phyloP scores from a whole-genome alignment of 2,113 vertebrate species.

The Ictidomys tridecemlineatus region DNA sequence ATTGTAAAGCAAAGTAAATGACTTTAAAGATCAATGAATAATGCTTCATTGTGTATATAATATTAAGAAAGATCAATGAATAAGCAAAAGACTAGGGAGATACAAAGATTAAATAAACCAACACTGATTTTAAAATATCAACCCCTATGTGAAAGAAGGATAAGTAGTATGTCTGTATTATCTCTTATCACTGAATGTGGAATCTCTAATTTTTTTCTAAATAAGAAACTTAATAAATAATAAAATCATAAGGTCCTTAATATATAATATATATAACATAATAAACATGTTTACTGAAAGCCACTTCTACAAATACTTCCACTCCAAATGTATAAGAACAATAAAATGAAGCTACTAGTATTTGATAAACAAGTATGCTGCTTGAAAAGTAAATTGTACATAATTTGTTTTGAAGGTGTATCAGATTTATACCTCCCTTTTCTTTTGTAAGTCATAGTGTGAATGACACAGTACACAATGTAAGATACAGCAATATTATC shows the following conservation, averaged over 20 bases:
- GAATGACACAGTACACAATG: neutral
- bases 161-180: neutral
- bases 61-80: neutral
- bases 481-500: neutral
- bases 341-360: neutral
- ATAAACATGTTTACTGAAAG: neutral
- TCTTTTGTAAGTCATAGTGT: neutral
- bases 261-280: neutral
- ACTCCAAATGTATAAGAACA: neutral
- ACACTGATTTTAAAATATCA: neutral
- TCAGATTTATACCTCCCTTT: neutral
- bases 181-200: neutral
- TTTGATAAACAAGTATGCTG: neutral
- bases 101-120: neutral
- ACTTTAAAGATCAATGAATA: neutral
- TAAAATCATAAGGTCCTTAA: neutral
- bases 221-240: neutral
- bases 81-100: neutral
- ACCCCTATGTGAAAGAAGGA: rapidly evolving
- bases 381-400: neutral
- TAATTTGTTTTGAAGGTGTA: neutral
- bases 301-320: neutral
- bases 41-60: neutral
- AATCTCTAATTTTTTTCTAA: neutral
- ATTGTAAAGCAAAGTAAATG: neutral